Percentiles rank a stretch among this genome's conserved stretches.
phyloP scores from a whole-genome alignment of 2,113 vertebrate genomes.

The Varanus komodoensis region DNA sequence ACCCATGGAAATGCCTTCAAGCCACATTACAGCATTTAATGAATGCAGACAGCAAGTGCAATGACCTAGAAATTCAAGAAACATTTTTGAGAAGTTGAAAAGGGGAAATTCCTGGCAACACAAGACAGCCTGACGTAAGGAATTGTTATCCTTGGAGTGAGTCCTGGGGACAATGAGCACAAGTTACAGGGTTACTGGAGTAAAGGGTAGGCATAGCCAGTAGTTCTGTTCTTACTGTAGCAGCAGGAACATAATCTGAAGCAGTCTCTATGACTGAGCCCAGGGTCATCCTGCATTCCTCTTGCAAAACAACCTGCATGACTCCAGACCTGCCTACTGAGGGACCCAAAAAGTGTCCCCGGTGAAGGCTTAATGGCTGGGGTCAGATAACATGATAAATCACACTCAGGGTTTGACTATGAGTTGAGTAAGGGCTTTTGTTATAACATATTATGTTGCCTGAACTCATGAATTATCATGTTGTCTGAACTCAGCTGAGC shows the following conservation, averaged over 20 bases:
- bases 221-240: not conserved
- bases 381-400: no score
- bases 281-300: not conserved
- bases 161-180: not conserved
- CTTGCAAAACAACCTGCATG: not conserved
- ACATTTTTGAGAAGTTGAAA: not conserved
- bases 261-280: not conserved
- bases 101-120: not conserved
- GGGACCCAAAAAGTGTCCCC: not conserved
- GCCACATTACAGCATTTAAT: not conserved
- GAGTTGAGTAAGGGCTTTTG: no score
- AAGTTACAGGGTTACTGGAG: conserved; percentile 4
- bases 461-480: no score
- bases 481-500: no score
- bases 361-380: no score
- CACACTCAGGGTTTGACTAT: no score
- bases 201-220: not conserved
- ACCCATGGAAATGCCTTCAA: conserved; percentile 1
- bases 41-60: conserved; percentile 7
- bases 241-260: not conserved
- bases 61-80: conserved; percentile 11
- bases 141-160: not conserved
- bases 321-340: not conserved
- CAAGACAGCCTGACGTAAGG: not conserved
- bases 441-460: no score